Percentiles rank a stretch among this genome's conserved stretches.
Conservation (phyloP, 2,113 vertebrate genomes). For the Gymnocephalus cernua region DNA sequence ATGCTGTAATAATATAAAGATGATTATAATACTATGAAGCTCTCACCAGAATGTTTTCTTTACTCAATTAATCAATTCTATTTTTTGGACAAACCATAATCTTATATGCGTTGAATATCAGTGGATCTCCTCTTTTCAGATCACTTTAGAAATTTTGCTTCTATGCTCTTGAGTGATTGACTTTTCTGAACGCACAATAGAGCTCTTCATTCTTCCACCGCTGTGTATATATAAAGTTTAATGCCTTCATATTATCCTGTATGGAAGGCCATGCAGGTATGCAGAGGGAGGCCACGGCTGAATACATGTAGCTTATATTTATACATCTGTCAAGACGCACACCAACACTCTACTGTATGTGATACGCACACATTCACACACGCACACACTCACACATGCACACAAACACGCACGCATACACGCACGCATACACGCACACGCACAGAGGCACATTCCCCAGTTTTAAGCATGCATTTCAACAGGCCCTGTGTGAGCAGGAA, state of each 20-base stretch:
- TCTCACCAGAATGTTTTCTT: background rate
- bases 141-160: background rate
- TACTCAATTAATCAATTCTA: background rate
- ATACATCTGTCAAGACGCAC: constrained; percentile 56
- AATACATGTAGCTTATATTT: constrained; percentile 67
- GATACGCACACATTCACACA: background rate
- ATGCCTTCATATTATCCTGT: constrained; percentile 22
- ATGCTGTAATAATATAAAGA: background rate
- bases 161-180: background rate
- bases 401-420: background rate
- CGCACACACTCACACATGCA: constrained; percentile 4
- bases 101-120: background rate
- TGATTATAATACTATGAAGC: background rate
- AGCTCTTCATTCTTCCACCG: background rate
- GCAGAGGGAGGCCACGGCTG: constrained; percentile 52
- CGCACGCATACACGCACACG: constrained; percentile 2
- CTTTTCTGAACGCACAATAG: background rate
- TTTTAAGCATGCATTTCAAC: constrained; percentile 66
- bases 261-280: constrained; percentile 43
- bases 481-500: constrained; percentile 63
- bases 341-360: constrained; percentile 11
- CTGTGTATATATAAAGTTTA: constrained; percentile 19
- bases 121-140: background rate
- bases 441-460: constrained; percentile 53
- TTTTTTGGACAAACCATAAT: background rate